Evolutionary conservation across 2,888 invertebrate genomes (phyloP).

Genomic region (Nyleta sp.): DNA sequence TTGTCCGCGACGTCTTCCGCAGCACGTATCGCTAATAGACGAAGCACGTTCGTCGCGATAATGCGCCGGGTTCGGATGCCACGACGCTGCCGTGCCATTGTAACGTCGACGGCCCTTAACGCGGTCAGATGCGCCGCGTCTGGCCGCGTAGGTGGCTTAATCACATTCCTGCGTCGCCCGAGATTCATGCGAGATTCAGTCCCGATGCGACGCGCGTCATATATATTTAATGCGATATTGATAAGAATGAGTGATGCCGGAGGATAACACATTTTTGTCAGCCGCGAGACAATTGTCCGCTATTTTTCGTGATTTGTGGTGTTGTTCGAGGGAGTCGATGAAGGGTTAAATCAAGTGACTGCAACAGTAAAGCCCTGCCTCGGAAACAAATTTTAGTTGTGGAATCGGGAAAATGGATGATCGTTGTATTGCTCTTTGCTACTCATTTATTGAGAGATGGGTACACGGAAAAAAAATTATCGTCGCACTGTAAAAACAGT

Average conservation of each 20-base stretch:
- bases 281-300: not conserved
- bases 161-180: constrained; percentile 42
- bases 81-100: constrained; percentile 30
- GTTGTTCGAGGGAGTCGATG: constrained; percentile 11
- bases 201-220: constrained; percentile 7
- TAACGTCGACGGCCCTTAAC: constrained; percentile 60
- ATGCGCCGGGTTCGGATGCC: constrained; percentile 43
- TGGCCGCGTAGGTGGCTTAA: constrained; percentile 53
- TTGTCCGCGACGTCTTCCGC: constrained; percentile 73
- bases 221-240: constrained; percentile 29
- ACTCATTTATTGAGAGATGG: constrained; percentile 30
- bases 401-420: constrained; percentile 22
- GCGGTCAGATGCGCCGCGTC: constrained; percentile 48
- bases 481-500: no score
- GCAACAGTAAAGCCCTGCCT: constrained; percentile 1
- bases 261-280: constrained; percentile 18
- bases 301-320: constrained; percentile 25
- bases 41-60: constrained; percentile 64
- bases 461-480: no score
- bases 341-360: constrained; percentile 32
- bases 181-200: constrained; percentile 32
- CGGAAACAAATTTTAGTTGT: constrained; percentile 43
- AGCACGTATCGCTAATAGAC: constrained; percentile 64
- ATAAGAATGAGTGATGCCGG: constrained; percentile 25
- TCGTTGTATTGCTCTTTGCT: not conserved